Percentiles rank a stretch among this genome's conserved stretches.
These are phyloP conservation scores for Leucophenga maculata DNA, from an alignment of 2,888 invertebrate genomes.

Conservation along the genomic window DNA sequence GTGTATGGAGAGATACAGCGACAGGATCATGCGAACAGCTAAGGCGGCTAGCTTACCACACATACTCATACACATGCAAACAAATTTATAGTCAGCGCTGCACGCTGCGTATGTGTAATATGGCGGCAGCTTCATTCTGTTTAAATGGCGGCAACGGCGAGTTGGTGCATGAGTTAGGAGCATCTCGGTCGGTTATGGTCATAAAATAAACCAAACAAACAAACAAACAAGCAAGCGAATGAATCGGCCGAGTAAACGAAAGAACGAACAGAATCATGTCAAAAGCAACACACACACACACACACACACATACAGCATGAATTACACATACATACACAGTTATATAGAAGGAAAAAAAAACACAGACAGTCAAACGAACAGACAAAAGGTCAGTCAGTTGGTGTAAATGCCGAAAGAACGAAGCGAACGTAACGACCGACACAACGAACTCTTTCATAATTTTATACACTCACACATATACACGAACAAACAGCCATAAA, in stretches of 20 bases:
- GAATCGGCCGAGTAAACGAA: constrained; percentile 32
- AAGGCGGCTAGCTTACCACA: constrained; percentile 61
- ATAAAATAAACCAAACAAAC: constrained; percentile 70
- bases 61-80: constrained; percentile 35
- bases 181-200: constrained; percentile 60
- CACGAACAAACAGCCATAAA: constrained; percentile 1
- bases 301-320: constrained; percentile 38
- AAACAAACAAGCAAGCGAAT: constrained; percentile 45
- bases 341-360: neutral
- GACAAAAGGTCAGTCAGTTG: neutral
- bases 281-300: constrained; percentile 28
- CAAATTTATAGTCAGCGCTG: neutral
- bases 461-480: constrained; percentile 53
- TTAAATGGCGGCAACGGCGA: constrained; percentile 17
- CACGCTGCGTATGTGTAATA: constrained; percentile 13
- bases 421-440: constrained; percentile 23
- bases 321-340: constrained; percentile 12
- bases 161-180: constrained; percentile 26
- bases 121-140: neutral
- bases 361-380: neutral
- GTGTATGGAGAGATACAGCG: no score
- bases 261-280: constrained; percentile 11
- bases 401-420: neutral
- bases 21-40: constrained; percentile 60
- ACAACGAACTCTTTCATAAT: constrained; percentile 61